A percentile compares a stretch with the other conserved stretches of the same genome.
Evolutionary conservation across 2,888 invertebrate species (phyloP).

Genomic region (Machimus rusticus): DNA sequence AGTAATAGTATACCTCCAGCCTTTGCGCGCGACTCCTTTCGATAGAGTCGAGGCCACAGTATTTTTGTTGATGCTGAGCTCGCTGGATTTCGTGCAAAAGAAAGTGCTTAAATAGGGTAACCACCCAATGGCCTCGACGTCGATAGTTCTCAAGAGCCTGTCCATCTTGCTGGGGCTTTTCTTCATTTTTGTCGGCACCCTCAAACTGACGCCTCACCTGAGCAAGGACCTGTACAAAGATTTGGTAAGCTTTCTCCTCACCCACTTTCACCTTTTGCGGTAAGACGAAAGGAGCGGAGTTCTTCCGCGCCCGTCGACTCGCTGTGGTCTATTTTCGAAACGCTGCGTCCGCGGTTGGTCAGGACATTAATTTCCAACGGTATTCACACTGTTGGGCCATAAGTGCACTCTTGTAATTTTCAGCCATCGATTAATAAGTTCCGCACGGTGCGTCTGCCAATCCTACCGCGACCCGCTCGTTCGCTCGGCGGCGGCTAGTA

Average conservation of each 20-base stretch:
- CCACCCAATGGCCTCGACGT: constrained; percentile 59
- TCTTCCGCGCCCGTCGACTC: too few relatives aligned
- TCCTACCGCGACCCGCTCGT: neutral
- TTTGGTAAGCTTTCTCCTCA: constrained; percentile 71
- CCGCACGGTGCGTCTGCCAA: neutral
- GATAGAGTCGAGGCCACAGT: neutral
- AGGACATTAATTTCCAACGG: neutral
- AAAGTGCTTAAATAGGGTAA: neutral
- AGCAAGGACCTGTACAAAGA: constrained; percentile 96
- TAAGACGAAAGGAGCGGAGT: neutral
- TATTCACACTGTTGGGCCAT: neutral
- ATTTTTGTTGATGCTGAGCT: neutral
- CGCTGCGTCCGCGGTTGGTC: neutral
- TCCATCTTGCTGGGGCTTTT: constrained; percentile 91
- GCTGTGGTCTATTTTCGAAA: neutral
- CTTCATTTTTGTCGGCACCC: constrained; percentile 92
- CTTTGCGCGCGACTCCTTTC: neutral
- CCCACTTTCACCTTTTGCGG: neutral
- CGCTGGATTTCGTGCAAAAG: neutral
- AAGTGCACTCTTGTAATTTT: neutral
- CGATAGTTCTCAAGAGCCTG: constrained; percentile 88
- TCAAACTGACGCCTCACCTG: constrained; percentile 89
- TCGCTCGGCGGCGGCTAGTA: neutral
- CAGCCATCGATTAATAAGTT: constrained; percentile 25
- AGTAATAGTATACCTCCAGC: neutral